Evolutionary conservation across 2,113 vertebrate species (phyloP).

Genomic region (Mandrillus leucophaeus): DNA sequence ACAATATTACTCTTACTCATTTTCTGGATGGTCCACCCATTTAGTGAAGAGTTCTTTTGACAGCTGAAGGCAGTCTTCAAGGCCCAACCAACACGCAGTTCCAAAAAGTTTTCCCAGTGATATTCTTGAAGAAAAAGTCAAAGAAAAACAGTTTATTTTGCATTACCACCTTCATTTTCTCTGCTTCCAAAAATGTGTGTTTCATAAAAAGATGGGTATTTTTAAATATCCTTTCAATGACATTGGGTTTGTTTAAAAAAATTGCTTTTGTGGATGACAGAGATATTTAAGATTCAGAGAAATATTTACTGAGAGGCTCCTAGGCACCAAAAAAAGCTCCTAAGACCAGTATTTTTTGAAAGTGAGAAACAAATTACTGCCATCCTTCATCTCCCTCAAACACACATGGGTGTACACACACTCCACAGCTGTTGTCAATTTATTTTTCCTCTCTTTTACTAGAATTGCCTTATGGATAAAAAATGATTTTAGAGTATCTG

Average conservation of each 20-base stretch:
- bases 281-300: conserved; percentile 25
- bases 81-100: conserved; percentile 82
- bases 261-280: conserved; percentile 7
- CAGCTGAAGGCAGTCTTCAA: conserved; percentile 85
- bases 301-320: conserved; percentile 22
- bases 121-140: conserved; percentile 77
- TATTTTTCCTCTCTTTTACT: conserved; percentile 15
- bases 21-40: conserved; percentile 81
- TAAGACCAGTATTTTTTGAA: conserved; percentile 39
- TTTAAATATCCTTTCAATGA: conserved; percentile 16
- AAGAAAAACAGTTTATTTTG: conserved; percentile 59
- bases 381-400: conserved; percentile 18
- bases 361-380: conserved; percentile 52
- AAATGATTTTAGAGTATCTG: background rate
- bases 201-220: conserved; percentile 13
- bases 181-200: background rate
- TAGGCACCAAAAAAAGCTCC: conserved; percentile 27
- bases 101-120: conserved; percentile 79
- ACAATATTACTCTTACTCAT: conserved; percentile 80
- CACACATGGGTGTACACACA: background rate
- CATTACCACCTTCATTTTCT: background rate
- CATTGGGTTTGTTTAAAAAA: background rate
- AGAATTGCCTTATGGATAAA: conserved; percentile 32
- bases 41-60: conserved; percentile 83
- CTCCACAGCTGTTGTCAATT: conserved; percentile 49